Conservation (phyloP, 2,888 invertebrate species). For the Blera fallax region DNA sequence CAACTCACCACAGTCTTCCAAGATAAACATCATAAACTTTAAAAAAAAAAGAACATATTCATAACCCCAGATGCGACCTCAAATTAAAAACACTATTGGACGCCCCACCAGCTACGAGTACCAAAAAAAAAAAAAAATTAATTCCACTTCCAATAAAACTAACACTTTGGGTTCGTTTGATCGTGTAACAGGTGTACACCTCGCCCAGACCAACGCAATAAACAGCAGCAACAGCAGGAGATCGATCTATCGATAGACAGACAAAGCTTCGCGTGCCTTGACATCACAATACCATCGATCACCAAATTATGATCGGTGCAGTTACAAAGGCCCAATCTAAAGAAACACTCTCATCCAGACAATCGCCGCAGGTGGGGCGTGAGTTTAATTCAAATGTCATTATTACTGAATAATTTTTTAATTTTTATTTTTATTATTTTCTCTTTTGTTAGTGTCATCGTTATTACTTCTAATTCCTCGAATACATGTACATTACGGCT, state of each 20-base stretch:
- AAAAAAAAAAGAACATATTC: constrained; percentile 35
- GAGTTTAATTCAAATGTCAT: constrained; percentile 61
- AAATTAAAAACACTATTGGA: constrained; percentile 43
- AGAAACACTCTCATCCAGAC: constrained; percentile 11
- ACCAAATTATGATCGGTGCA: constrained; percentile 59
- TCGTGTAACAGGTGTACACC: constrained; percentile 57
- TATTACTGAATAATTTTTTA: constrained; percentile 50
- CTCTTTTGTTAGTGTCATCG: constrained; percentile 23
- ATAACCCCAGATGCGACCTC: constrained; percentile 48
- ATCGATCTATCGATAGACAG: constrained; percentile 37
- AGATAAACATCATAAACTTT: constrained; percentile 50
- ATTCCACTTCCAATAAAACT: constrained; percentile 62
- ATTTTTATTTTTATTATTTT: constrained; percentile 10
- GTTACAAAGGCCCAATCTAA: constrained; percentile 27
- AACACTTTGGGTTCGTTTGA: constrained; percentile 56
- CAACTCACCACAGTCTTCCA: constrained; percentile 37
- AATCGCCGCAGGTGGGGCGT: constrained; percentile 32
- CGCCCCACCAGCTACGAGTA: constrained; percentile 30
- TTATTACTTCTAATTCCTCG: constrained; percentile 3
- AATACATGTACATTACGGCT: too few relatives aligned
- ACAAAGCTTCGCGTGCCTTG: constrained; percentile 18
- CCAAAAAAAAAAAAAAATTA: constrained; percentile 39
- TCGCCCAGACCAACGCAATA: not conserved
- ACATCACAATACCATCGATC: constrained; percentile 66
- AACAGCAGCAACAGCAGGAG: constrained; percentile 66